A percentile compares a stretch with the other conserved stretches of the same genome.
phyloP scores from a whole-genome alignment of 1,140 invertebrate genomes.

The Calycopis cecrops region DNA sequence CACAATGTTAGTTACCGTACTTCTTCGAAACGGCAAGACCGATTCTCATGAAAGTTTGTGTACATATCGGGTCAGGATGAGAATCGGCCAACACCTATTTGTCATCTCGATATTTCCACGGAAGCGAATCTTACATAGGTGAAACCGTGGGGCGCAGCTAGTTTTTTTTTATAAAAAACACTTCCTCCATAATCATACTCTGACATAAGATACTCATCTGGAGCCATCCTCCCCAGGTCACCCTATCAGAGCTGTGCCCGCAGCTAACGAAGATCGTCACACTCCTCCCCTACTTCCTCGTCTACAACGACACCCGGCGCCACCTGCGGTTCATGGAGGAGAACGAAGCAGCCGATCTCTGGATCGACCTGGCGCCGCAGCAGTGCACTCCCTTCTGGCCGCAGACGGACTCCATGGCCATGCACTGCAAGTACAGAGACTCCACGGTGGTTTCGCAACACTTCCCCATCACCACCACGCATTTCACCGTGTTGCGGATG shows the following conservation, averaged over 20 bases:
- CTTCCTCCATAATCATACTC: no score
- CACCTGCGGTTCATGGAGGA: constrained; percentile 89
- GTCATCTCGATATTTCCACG: no score
- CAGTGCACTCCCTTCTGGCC: constrained; percentile 88
- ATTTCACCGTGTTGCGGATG: constrained; percentile 87
- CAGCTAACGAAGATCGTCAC: constrained; percentile 90
- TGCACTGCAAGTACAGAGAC: constrained; percentile 87
- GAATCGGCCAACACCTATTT: no score
- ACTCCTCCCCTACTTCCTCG: constrained; percentile 88
- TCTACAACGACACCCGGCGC: constrained; percentile 84
- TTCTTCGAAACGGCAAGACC: no score
- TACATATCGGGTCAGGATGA: no score
- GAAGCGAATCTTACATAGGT: no score
- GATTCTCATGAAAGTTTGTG: no score
- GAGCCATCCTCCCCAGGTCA: constrained; percentile 65
- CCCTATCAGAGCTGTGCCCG: constrained; percentile 79
- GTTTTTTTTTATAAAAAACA: no score
- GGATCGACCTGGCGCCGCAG: constrained; percentile 84
- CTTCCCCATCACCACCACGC: constrained; percentile 81
- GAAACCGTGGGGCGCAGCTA: no score
- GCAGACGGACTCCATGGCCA: constrained; percentile 85
- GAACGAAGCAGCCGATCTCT: constrained; percentile 88
- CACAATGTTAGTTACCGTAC: no score
- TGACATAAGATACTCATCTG: no score
- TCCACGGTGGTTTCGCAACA: constrained; percentile 86